phyloP scores from a whole-genome alignment of 2,888 invertebrate species.

The Parnassius mnemosyne region DNA sequence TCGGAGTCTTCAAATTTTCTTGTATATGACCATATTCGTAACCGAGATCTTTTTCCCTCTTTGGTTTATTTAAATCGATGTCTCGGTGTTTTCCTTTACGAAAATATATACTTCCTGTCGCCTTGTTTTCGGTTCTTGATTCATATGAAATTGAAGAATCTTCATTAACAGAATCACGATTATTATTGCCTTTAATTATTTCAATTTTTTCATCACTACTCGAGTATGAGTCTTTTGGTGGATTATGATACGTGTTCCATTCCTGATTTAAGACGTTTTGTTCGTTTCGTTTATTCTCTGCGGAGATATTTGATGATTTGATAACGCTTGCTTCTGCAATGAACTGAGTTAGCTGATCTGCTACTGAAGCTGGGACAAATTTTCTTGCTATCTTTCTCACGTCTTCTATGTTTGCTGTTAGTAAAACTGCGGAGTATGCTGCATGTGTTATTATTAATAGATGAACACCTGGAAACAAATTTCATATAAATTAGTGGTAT shows the following conservation, averaged over 20 bases:
- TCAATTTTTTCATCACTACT: neutral
- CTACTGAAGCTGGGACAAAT: slow-evolving; percentile 49
- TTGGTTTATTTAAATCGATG: neutral
- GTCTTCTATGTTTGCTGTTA: slow-evolving; percentile 60
- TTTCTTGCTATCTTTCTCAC: slow-evolving; percentile 51
- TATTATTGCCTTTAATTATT: neutral
- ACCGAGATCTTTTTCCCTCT: neutral
- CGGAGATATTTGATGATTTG: slow-evolving; percentile 27
- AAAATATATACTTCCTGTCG: neutral
- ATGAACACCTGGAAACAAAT: slow-evolving; percentile 44
- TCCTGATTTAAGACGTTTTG: slow-evolving; percentile 8
- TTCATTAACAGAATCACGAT: neutral
- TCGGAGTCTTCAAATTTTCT: slow-evolving; percentile 2
- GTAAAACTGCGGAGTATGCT: slow-evolving; percentile 42
- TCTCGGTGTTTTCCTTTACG: neutral
- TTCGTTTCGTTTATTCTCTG: slow-evolving; percentile 36
- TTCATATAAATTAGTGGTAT: neutral
- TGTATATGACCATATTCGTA: slow-evolving; percentile 9
- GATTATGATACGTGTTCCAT: neutral
- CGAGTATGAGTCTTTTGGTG: neutral
- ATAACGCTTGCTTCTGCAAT: slow-evolving; percentile 35
- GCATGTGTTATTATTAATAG: slow-evolving; percentile 37
- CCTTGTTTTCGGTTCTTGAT: neutral
- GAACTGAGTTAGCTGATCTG: slow-evolving; percentile 46
- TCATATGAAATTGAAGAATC: neutral